phyloP scores from a whole-genome alignment of 2,888 invertebrate genomes.

The Zonitis immaculata region DNA sequence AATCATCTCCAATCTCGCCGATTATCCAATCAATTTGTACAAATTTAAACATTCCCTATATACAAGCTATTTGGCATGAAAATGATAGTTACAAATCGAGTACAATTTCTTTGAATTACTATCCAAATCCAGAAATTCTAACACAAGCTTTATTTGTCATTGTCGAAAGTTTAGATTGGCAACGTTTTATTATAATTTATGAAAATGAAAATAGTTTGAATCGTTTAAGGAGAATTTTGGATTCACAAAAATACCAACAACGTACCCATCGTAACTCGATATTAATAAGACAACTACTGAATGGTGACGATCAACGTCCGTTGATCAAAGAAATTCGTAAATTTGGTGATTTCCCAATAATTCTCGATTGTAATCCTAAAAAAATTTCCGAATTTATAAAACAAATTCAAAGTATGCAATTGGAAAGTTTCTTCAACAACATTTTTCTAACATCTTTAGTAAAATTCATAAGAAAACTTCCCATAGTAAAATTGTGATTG shows the following conservation, averaged over 20 bases:
- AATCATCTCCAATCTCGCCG: slow-evolving; percentile 57
- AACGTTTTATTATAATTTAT: slow-evolving; percentile 70
- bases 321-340: slow-evolving; percentile 68
- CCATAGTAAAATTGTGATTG: no score
- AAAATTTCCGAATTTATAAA: slow-evolving; percentile 52
- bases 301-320: slow-evolving; percentile 49
- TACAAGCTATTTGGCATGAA: slow-evolving; percentile 66
- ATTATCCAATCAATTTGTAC: slow-evolving; percentile 80
- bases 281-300: slow-evolving; percentile 4
- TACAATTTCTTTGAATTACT: slow-evolving; percentile 55
- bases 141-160: slow-evolving; percentile 61
- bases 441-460: slow-evolving; percentile 57
- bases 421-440: slow-evolving; percentile 65
- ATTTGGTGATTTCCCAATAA: slow-evolving; percentile 62
- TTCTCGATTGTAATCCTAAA: slow-evolving; percentile 66
- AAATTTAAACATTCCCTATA: slow-evolving; percentile 76
- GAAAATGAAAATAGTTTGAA: slow-evolving; percentile 68
- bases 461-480: neutral
- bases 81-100: slow-evolving; percentile 35
- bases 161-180: slow-evolving; percentile 65
- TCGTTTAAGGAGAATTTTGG: slow-evolving; percentile 70
- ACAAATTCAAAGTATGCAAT: slow-evolving; percentile 73
- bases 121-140: slow-evolving; percentile 62
- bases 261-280: slow-evolving; percentile 5
- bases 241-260: slow-evolving; percentile 54